Conservation (phyloP, 2,113 vertebrate species). For the Bostrychus sinensis region DNA sequence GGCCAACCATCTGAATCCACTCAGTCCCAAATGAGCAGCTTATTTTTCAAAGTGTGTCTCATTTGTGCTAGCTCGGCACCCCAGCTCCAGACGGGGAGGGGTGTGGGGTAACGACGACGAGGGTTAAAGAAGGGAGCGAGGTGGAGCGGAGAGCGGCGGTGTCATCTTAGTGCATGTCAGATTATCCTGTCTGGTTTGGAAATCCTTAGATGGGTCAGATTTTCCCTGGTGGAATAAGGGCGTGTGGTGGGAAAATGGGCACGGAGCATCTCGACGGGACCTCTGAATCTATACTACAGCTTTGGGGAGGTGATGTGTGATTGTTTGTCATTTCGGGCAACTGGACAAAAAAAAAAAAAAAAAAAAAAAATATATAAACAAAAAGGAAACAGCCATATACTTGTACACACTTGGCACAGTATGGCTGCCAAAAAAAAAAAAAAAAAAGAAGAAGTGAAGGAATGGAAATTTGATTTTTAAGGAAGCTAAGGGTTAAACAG, state of each 20-base stretch:
- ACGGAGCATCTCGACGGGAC: slow-evolving; percentile 32
- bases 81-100: slow-evolving; percentile 44
- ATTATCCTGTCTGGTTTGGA: slow-evolving; percentile 69
- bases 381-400: no score
- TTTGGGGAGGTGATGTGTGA: slow-evolving; percentile 43
- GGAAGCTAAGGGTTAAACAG: neutral
- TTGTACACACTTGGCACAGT: neutral
- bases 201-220: slow-evolving; percentile 67
- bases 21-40: slow-evolving; percentile 74
- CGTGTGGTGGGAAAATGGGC: slow-evolving; percentile 63
- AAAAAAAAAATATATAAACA: no score
- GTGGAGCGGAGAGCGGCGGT: slow-evolving; percentile 49
- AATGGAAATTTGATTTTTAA: neutral
- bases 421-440: neutral
- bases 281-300: slow-evolving; percentile 26
- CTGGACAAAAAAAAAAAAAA: slow-evolving; percentile 17
- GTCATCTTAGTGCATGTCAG: slow-evolving; percentile 67
- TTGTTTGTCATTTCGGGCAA: slow-evolving; percentile 38
- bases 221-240: slow-evolving; percentile 55
- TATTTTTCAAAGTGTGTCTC: slow-evolving; percentile 77
- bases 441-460: neutral
- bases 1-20: slow-evolving; percentile 80
- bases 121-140: slow-evolving; percentile 6
- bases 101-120: neutral
- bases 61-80: slow-evolving; percentile 68